Base-by-base conservation (phyloP, 1,140 invertebrate genomes). In the Cydia pomonella region DNA sequence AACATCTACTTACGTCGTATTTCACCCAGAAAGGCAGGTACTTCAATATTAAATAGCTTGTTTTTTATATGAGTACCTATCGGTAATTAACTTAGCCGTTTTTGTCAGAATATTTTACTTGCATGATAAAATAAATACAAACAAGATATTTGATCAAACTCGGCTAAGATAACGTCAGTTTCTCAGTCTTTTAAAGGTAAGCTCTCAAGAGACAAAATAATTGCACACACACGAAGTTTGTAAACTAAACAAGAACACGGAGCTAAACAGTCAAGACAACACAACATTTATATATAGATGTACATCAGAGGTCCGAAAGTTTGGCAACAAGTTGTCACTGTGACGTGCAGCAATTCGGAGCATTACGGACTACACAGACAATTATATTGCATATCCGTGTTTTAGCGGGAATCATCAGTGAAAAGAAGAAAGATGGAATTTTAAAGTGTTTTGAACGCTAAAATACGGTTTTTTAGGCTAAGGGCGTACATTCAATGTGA, bases 211-310 rank as follows among this genome's bases (percentile, higher is more conserved):
- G 50, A 76, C 62, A 79, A 63, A 23, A 73, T 38, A 71, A 77
- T 12, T 75, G 64, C 72, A 82, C 81, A 82, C 82, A 63, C 63
- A 84, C 50, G 64, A 33, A 77, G 81, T 81, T 75, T 74, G 71
- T 47, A 27, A 72, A 75, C 50, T 33, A 73, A 69, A 73, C 29
- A 50, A 10, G 13, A 62, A 59, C 53, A 66, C 50, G 13, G 44
- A 64, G 72, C 62, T 59, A 47, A 81, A 83, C 77, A 84, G 63
- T 79, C 63, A 84, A 76, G 80, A 79, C 74, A 69, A 74, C 78
- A 84, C 77, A 81, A 83, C 78, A 80, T 50, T 66, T 41, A 75
- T 33, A 73, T 33, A 64, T 72, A 66, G 76, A 76, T 62, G 63
- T 81, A 83, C 80, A 84, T 74, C 74, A 72, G 73, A 73, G 73